These are phyloP conservation scores for Ctenodactylus gundi DNA, from an alignment of 2,113 vertebrate species.

Conservation along the genomic window DNA sequence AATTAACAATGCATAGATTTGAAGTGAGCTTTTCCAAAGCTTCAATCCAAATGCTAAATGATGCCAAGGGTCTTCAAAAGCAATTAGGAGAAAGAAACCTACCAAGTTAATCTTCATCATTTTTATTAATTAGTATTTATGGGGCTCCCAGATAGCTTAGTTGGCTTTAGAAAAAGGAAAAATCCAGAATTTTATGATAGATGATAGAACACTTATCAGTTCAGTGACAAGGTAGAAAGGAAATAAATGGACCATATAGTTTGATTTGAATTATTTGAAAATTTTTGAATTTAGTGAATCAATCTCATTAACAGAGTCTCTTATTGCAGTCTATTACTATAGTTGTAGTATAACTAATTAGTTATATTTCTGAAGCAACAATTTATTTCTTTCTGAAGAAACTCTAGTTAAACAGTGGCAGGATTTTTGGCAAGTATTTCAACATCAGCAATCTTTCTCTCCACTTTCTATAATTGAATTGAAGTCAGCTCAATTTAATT, in stretches of 20 bases:
- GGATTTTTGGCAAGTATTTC: background rate
- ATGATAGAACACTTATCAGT: conserved; percentile 55
- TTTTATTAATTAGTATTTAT: conserved; percentile 55
- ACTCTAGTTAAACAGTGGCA: background rate
- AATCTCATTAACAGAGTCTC: conserved; percentile 40
- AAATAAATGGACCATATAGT: conserved; percentile 23
- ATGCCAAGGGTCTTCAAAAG: conserved; percentile 6
- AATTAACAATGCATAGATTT: conserved; percentile 26
- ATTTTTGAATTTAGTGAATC: conserved; percentile 32
- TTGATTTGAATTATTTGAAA: conserved; percentile 37
- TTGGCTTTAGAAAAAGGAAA: conserved; percentile 41
- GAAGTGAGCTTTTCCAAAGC: background rate
- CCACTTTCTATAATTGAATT: background rate
- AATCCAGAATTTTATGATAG: conserved; percentile 35
- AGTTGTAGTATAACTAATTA: no score
- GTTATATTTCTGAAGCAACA: conserved; percentile 24
- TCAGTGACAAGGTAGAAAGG: conserved; percentile 44
- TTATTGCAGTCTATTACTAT: no score
- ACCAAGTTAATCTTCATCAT: conserved; percentile 32
- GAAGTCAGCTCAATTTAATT: background rate
- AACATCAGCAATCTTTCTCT: background rate
- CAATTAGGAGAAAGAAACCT: conserved; percentile 52
- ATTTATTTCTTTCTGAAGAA: conserved; percentile 41
- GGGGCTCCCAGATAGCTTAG: conserved; percentile 16
- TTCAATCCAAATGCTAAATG: background rate